Conservation (phyloP, 1,140 invertebrate genomes). For the Drosophila nigromelanica region DNA sequence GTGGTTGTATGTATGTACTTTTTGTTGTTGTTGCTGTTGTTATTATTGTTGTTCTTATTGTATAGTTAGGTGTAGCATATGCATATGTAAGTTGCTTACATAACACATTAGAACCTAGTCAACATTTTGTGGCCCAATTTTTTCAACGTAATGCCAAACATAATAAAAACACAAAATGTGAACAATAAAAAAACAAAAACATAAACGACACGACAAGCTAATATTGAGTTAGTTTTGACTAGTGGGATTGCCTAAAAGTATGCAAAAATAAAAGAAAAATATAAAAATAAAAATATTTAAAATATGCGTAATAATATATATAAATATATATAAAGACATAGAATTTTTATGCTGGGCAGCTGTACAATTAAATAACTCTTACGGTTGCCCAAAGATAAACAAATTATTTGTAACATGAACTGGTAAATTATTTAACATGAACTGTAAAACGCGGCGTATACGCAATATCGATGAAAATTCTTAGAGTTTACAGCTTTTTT, state of each 20-base stretch:
- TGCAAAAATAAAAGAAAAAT: conserved; percentile 58
- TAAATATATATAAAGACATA: conserved; percentile 18
- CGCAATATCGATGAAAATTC: conserved; percentile 32
- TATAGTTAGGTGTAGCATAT: conserved; percentile 59
- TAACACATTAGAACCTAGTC: conserved; percentile 37
- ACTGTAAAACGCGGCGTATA: conserved; percentile 46
- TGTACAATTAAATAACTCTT: conserved; percentile 4
- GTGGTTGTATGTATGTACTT: conserved; percentile 40
- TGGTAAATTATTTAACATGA: conserved; percentile 4
- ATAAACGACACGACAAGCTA: conserved; percentile 62
- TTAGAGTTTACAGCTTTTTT: conserved; percentile 2
- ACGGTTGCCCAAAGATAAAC: not conserved
- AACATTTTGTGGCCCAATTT: conserved; percentile 21
- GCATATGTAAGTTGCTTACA: conserved; percentile 42
- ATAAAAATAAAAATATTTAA: conserved; percentile 32
- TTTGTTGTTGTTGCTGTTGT: conserved; percentile 24
- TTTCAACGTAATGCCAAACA: conserved; percentile 57
- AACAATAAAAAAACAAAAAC: conserved; percentile 65
- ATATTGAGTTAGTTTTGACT: conserved; percentile 81
- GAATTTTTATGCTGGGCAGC: not conserved
- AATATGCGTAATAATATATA: conserved; percentile 18
- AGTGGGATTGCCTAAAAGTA: conserved; percentile 83
- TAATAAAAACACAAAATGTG: conserved; percentile 65
- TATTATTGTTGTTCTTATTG: conserved; percentile 15
- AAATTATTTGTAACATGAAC: conserved; percentile 6